These are phyloP conservation scores for Creontiades dilutus DNA, from an alignment of 2,888 invertebrate genomes.

Conservation along the genomic window DNA sequence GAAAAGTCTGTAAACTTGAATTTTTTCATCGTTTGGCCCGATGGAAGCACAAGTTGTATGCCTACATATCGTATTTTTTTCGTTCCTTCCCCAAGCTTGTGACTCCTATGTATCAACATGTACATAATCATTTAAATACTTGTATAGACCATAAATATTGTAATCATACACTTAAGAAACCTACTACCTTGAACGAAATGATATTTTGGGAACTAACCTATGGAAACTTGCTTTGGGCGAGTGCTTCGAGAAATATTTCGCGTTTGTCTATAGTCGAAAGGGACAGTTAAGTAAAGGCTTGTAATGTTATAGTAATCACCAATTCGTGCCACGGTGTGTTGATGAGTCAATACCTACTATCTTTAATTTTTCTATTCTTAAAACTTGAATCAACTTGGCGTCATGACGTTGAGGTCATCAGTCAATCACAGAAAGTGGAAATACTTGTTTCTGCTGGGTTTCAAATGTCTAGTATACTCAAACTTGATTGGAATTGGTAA, in stretches of 20 bases:
- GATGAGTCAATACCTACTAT: not conserved
- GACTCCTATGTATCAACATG: constrained; percentile 3
- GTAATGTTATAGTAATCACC: not conserved
- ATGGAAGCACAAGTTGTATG: constrained; percentile 14
- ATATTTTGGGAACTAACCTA: constrained; percentile 24
- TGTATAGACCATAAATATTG: not conserved
- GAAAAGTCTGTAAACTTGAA: not conserved
- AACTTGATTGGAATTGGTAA: not conserved
- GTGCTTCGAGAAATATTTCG: not conserved
- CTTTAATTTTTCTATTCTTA: not conserved
- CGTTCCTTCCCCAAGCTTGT: not conserved
- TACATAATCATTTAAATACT: constrained; percentile 18
- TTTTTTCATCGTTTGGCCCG: not conserved
- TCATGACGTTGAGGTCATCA: not conserved
- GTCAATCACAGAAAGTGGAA: not conserved
- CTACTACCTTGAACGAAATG: not conserved
- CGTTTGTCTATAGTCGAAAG: not conserved
- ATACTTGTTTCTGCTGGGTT: not conserved
- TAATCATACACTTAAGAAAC: constrained; percentile 12
- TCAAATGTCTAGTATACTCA: too few relatives aligned
- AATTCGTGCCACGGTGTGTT: constrained; percentile 14
- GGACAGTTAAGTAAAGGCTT: not conserved
- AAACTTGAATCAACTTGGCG: not conserved
- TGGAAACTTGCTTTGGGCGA: not conserved
- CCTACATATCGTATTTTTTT: constrained; percentile 11